Conservation (phyloP, 2,797 vertebrate genomes). For the Trematomus bernacchii region DNA sequence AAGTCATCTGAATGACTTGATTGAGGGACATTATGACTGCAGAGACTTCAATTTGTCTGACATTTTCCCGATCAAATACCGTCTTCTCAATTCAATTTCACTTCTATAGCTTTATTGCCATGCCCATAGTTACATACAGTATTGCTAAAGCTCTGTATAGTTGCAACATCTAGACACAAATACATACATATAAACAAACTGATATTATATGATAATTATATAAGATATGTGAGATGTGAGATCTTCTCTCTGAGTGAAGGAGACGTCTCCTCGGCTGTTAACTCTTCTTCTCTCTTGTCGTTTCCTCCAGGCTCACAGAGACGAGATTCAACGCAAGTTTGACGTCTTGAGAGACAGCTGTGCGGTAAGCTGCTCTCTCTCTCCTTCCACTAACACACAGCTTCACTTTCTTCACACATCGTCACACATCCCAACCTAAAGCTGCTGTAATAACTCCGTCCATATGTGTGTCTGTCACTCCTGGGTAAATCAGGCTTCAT, state of each 20-base stretch:
- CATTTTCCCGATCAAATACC: too few species aligned
- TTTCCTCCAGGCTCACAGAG: conserved; percentile 93
- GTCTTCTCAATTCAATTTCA: too few species aligned
- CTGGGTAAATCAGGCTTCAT: not conserved
- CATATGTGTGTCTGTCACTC: conserved; percentile 21
- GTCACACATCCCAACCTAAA: conserved; percentile 8
- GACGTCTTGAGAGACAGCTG: conserved; percentile 99
- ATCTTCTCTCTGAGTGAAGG: not conserved
- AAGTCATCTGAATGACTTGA: too few species aligned
- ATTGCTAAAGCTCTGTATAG: too few species aligned
- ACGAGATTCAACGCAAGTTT: conserved; percentile 99
- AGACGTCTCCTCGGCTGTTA: conserved; percentile 10
- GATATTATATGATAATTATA: too few species aligned
- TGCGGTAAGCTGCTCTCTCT: conserved; percentile 88
- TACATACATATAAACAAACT: too few species aligned
- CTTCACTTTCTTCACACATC: conserved; percentile 39
- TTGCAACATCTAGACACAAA: too few species aligned
- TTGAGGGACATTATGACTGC: too few species aligned
- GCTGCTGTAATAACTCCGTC: conserved; percentile 3
- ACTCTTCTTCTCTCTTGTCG: conserved; percentile 42
- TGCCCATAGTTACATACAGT: too few species aligned
- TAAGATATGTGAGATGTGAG: too few species aligned
- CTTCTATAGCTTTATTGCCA: too few species aligned
- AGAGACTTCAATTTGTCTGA: too few species aligned
- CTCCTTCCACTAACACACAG: conserved; percentile 36